phyloP scores from a whole-genome alignment of 2,797 vertebrate species.

The Pseudocheirus occidentalis region DNA sequence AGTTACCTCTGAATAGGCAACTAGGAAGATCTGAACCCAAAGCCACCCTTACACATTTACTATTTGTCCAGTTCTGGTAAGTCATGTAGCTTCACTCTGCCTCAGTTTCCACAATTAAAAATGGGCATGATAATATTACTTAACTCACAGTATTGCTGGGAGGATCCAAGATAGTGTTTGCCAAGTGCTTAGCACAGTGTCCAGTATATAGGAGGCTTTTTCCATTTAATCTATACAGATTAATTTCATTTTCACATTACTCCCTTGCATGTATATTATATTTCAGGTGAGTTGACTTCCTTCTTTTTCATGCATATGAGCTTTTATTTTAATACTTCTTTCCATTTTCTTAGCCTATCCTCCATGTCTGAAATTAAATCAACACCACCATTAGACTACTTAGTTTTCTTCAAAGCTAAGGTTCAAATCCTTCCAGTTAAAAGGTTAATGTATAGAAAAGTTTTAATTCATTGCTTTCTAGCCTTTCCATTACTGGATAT shows the following conservation, averaged over 20 bases:
- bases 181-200: background rate
- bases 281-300: background rate
- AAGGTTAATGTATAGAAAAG: background rate
- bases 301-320: background rate
- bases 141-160: background rate
- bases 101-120: background rate
- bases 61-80: background rate
- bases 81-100: background rate
- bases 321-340: background rate
- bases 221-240: background rate
- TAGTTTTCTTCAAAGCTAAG: background rate
- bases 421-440: background rate
- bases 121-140: background rate
- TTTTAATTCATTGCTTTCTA: background rate
- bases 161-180: background rate
- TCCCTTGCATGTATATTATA: background rate
- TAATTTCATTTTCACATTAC: background rate
- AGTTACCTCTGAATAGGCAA: background rate
- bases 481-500: background rate
- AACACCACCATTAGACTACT: background rate
- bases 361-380: background rate
- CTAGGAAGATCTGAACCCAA: background rate
- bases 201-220: background rate
- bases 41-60: background rate
- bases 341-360: background rate